A percentile compares a stretch with the other conserved stretches of the same genome.
These are phyloP conservation scores for Drosophila algonquin DNA, from an alignment of 2,888 invertebrate genomes.

Conservation along the genomic window DNA sequence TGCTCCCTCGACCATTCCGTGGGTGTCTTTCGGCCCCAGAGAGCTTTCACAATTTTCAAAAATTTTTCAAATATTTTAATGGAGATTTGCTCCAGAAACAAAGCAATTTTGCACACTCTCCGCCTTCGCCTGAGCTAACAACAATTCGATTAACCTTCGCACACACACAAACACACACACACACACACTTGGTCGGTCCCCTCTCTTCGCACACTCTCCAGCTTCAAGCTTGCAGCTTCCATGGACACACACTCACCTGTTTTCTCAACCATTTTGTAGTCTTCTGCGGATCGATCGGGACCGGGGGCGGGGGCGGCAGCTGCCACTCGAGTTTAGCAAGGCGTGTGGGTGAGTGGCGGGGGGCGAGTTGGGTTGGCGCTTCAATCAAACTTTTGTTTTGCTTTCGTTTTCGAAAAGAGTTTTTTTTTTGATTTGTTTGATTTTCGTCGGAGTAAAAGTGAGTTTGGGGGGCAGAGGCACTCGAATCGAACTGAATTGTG, in stretches of 20 bases:
- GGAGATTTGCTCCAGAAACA: constrained; percentile 20
- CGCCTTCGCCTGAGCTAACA: constrained; percentile 6
- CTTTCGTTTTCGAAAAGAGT: constrained; percentile 53
- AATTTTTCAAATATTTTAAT: background rate
- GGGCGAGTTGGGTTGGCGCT: background rate
- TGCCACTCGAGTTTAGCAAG: constrained; percentile 59
- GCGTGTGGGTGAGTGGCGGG: constrained; percentile 51
- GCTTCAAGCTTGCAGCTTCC: constrained; percentile 6
- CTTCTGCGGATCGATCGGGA: constrained; percentile 21
- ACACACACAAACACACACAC: constrained; percentile 21
- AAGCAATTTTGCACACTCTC: constrained; percentile 24
- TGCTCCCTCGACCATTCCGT: too few relatives aligned
- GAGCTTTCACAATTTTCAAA: background rate
- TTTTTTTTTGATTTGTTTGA: constrained; percentile 17
- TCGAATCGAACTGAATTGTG: constrained; percentile 62
- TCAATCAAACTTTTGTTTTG: constrained; percentile 45
- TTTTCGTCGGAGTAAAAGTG: constrained; percentile 34
- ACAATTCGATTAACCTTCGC: constrained; percentile 33
- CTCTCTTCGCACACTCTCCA: constrained; percentile 14
- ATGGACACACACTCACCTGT: constrained; percentile 67
- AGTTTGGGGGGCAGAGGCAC: constrained; percentile 45
- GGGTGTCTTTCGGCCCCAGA: too few relatives aligned
- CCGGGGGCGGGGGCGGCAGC: constrained; percentile 13
- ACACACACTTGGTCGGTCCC: constrained; percentile 3
- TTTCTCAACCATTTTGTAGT: constrained; percentile 75